Conservation (phyloP, 1,140 invertebrate species). For the Anoplophora glabripennis region DNA sequence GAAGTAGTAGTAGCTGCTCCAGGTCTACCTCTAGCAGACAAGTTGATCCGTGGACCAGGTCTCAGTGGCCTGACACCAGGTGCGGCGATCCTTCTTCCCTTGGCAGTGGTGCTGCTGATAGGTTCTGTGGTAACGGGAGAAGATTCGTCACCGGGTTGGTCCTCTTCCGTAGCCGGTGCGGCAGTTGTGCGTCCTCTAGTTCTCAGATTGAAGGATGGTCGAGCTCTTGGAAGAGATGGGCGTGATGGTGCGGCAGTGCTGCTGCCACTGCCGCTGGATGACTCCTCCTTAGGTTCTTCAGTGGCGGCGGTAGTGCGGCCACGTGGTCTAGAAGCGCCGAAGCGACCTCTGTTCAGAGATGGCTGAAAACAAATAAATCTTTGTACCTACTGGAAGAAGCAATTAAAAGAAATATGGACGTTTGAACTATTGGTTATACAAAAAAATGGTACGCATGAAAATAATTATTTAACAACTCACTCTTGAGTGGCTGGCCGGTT, state of each 20-base stretch:
- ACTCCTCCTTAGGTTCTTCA: slow-evolving; percentile 26
- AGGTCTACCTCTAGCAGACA: slow-evolving; percentile 49
- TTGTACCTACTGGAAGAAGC: not conserved
- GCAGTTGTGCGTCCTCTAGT: slow-evolving; percentile 49
- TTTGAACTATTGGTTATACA: too few species aligned
- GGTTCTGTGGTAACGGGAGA: slow-evolving; percentile 41
- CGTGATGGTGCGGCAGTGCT: slow-evolving; percentile 33
- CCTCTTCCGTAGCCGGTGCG: slow-evolving; percentile 27
- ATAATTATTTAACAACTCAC: slow-evolving; percentile 19
- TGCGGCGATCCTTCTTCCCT: slow-evolving; percentile 38
- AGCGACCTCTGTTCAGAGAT: slow-evolving; percentile 23
- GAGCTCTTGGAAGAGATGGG: slow-evolving; percentile 50
- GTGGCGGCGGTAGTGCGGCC: slow-evolving; percentile 37
- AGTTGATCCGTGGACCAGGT: slow-evolving; percentile 57
- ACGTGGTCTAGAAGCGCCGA: slow-evolving; percentile 33
- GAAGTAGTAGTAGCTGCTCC: slow-evolving; percentile 51
- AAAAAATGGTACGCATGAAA: too few species aligned
- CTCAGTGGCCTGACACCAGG: slow-evolving; percentile 52
- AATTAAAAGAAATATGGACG: too few species aligned
- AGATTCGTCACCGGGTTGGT: slow-evolving; percentile 18
- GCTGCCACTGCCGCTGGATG: slow-evolving; percentile 12
- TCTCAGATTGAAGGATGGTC: slow-evolving; percentile 55
- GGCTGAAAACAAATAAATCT: slow-evolving; percentile 8
- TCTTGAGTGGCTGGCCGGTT: slow-evolving; percentile 45
- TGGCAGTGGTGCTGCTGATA: slow-evolving; percentile 39